A percentile compares a stretch with the other conserved stretches of the same genome.
These are phyloP conservation scores for Busseola fusca DNA, from an alignment of 2,888 invertebrate species.

Conservation along the genomic window DNA sequence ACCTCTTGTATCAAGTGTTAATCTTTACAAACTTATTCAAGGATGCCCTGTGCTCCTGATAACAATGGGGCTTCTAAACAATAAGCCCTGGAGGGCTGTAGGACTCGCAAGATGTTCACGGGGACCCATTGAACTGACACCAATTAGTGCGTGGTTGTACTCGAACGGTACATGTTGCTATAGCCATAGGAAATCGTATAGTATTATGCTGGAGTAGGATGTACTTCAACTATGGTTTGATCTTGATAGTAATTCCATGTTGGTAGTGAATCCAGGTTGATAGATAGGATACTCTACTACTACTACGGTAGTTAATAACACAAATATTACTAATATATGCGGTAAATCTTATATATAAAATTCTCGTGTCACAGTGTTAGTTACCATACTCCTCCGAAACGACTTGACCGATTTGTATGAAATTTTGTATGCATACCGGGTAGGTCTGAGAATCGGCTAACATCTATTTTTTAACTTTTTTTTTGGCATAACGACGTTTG, in stretches of 20 bases:
- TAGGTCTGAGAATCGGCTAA: too few species aligned
- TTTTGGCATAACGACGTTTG: too few species aligned
- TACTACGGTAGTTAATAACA: too few species aligned
- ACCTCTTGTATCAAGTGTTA: slow-evolving; percentile 34
- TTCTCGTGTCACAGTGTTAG: too few species aligned
- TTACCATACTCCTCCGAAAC: too few species aligned
- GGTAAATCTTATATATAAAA: too few species aligned
- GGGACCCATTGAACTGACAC: slow-evolving; percentile 42
- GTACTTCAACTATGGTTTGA: background rate
- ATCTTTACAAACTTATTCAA: slow-evolving; percentile 45
- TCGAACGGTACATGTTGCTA: slow-evolving; percentile 3
- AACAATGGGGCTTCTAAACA: slow-evolving; percentile 50
- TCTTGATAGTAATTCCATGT: background rate
- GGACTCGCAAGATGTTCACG: slow-evolving; percentile 31
- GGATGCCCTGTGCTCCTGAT: slow-evolving; percentile 18
- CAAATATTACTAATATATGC: too few species aligned
- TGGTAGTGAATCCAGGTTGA: background rate
- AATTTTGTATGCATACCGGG: too few species aligned
- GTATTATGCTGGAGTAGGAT: background rate
- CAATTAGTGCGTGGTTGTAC: slow-evolving; percentile 51
- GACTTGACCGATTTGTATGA: too few species aligned
- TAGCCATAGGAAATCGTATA: background rate
- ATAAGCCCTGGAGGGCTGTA: slow-evolving; percentile 32
- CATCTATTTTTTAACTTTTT: too few species aligned
- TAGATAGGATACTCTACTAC: too few species aligned